Conservation (phyloP, 2,797 vertebrate species). For the Gambusia yucatana region DNA sequence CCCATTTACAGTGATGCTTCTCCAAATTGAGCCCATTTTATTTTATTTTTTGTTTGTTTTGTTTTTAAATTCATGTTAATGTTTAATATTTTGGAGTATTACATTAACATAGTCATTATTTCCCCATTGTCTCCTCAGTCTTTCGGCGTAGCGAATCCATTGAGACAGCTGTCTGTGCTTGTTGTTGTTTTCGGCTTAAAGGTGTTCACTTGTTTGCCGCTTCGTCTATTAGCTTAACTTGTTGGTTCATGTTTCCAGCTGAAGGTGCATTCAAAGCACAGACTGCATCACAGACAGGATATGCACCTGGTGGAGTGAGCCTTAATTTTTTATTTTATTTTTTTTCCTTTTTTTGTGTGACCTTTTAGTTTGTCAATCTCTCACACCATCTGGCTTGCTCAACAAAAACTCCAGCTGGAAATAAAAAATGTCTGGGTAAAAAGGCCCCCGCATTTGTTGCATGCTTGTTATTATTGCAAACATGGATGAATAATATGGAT, state of each 20-base stretch:
- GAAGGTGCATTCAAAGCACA: constrained; percentile 64
- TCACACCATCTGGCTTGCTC: constrained; percentile 42
- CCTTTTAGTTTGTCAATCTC: constrained; percentile 39
- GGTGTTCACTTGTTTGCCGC: constrained; percentile 35
- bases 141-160: neutral
- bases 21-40: neutral
- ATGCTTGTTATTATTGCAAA: neutral
- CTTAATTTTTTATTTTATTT: constrained; percentile 36
- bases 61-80: neutral
- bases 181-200: constrained; percentile 27
- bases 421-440: constrained; percentile 4
- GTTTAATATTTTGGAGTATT: neutral
- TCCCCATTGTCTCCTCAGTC: constrained; percentile 1
- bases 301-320: constrained; percentile 68
- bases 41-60: too few species aligned
- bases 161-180: constrained; percentile 28
- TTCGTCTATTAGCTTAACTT: constrained; percentile 42
- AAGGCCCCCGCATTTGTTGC: neutral
- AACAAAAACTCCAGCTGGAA: constrained; percentile 43
- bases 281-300: constrained; percentile 66
- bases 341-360: neutral
- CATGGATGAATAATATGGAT: neutral
- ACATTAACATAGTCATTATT: neutral
- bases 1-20: neutral
- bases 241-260: constrained; percentile 67